Percentiles rank a stretch among this genome's conserved stretches.
phyloP scores from a whole-genome alignment of 2,113 vertebrate genomes.

The Bubo scandiacus region DNA sequence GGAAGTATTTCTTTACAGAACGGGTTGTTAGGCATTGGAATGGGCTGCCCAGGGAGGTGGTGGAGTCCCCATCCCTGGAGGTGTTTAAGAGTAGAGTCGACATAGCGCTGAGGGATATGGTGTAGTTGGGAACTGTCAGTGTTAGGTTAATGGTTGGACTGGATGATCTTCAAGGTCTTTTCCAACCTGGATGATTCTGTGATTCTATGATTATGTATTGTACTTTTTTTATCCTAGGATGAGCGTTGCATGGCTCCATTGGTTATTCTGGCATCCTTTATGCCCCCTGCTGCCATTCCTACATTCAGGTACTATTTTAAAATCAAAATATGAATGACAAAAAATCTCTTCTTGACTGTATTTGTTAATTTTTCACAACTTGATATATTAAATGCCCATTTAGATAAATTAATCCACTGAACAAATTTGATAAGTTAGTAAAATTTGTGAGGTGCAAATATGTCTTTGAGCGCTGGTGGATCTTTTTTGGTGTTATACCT shows the following conservation, averaged over 20 bases:
- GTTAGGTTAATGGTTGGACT: too few relatives aligned
- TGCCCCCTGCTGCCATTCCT: conserved; percentile 83
- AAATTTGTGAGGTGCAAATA: neutral
- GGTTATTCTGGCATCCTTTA: conserved; percentile 86
- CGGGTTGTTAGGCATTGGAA: too few relatives aligned
- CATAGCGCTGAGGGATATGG: too few relatives aligned
- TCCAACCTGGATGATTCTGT: too few relatives aligned
- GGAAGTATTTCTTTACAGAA: too few relatives aligned
- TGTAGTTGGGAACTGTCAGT: too few relatives aligned
- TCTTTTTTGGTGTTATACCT: neutral
- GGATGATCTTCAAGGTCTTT: too few relatives aligned
- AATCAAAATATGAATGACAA: neutral
- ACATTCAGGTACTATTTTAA: conserved; percentile 84
- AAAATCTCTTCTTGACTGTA: neutral
- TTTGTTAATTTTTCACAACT: neutral
- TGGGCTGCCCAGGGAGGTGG: too few relatives aligned
- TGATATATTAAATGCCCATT: neutral
- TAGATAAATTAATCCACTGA: neutral
- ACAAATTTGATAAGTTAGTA: neutral
- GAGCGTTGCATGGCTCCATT: conserved; percentile 83
- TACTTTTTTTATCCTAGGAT: conserved; percentile 73
- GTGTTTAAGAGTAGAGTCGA: too few relatives aligned
- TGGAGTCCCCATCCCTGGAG: too few relatives aligned
- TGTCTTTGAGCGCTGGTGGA: neutral
- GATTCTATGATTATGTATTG: neutral